Percentiles rank a stretch among this genome's conserved stretches.
phyloP scores from a whole-genome alignment of 1,140 invertebrate species.

The Neodiprion pinetum region DNA sequence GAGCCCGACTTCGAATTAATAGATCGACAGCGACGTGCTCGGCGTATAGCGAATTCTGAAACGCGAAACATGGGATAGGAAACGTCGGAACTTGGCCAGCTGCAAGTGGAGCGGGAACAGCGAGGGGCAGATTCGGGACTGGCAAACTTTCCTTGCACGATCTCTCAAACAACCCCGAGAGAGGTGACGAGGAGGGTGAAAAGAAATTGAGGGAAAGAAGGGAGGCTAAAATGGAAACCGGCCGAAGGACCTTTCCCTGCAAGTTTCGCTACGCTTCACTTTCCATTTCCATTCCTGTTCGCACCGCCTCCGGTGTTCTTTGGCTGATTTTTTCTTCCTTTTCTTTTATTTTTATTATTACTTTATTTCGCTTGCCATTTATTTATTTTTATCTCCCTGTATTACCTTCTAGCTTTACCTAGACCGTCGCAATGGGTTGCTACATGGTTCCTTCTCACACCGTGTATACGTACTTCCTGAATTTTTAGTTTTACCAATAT shows the following conservation, averaged over 20 bases:
- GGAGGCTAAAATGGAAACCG: not conserved
- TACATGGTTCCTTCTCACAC: too few relatives aligned
- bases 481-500: too few relatives aligned
- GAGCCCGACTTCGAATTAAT: not conserved
- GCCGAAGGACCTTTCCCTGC: not conserved
- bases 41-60: not conserved
- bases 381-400: too few relatives aligned
- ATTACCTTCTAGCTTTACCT: too few relatives aligned
- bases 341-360: not conserved
- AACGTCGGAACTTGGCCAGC: not conserved
- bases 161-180: too few relatives aligned
- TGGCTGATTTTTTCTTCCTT: not conserved
- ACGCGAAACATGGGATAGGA: not conserved
- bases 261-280: not conserved
- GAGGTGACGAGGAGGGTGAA: not conserved
- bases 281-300: not conserved
- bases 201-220: not conserved
- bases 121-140: not conserved
- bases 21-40: too few relatives aligned
- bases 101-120: not conserved
- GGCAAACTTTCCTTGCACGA: too few relatives aligned
- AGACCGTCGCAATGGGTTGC: too few relatives aligned
- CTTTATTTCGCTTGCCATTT: too few relatives aligned
- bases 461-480: too few relatives aligned
- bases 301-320: not conserved